Conservation (phyloP, 2,888 invertebrate genomes). For the Eumacrocentrus americanus region DNA sequence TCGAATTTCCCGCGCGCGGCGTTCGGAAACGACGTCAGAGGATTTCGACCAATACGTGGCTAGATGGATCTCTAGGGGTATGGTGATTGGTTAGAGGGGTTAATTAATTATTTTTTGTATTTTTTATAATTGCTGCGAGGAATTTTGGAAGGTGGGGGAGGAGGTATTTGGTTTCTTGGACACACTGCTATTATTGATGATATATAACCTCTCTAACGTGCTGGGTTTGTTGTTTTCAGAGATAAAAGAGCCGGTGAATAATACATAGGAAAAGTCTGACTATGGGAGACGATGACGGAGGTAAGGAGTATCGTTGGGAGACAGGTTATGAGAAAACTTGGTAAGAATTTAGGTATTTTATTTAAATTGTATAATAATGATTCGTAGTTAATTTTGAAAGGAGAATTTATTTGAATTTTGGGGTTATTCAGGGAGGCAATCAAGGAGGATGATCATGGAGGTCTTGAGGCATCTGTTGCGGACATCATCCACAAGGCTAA, state of each 20-base stretch:
- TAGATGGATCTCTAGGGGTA: no score
- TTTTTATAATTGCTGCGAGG: no score
- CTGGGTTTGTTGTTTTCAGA: no score
- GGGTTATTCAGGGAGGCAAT: conserved; percentile 80
- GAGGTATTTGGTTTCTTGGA: no score
- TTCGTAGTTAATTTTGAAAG: no score
- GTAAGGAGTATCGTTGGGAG: conserved; percentile 93
- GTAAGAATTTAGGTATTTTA: conserved; percentile 61
- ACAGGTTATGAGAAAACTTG: conserved; percentile 95
- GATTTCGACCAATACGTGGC: background rate
- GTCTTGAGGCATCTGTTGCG: conserved; percentile 87
- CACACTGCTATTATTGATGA: no score
- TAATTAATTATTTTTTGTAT: no score
- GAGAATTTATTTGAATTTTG: background rate
- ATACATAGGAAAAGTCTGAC: conserved; percentile 51
- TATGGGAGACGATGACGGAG: conserved; percentile 80
- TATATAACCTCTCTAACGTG: no score
- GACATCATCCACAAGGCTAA: conserved; percentile 91
- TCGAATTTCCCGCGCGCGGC: background rate
- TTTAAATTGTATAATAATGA: conserved; percentile 8
- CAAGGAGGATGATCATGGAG: conserved; percentile 93
- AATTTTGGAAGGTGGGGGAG: no score
- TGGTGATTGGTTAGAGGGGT: no score
- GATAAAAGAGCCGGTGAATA: background rate
- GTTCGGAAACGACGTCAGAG: background rate